A percentile compares a stretch with the other conserved stretches of the same genome.
These are phyloP conservation scores for Drosophila tani DNA, from an alignment of 1,140 invertebrate genomes.

Conservation along the genomic window DNA sequence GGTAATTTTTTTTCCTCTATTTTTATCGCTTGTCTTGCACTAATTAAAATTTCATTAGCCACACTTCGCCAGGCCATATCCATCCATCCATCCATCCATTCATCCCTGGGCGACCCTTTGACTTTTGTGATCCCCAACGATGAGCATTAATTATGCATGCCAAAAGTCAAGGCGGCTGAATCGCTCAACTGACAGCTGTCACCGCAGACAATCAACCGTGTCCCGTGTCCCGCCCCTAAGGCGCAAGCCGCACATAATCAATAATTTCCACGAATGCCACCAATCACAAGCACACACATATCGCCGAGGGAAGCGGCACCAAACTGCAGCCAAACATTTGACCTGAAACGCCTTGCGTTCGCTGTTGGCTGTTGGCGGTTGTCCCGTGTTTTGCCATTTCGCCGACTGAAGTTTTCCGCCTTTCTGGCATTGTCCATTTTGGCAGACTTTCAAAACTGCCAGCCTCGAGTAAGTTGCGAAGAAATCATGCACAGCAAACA, in stretches of 20 bases:
- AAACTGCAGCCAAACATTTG: slow-evolving; percentile 53
- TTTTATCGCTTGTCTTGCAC: slow-evolving; percentile 78
- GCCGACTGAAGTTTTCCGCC: slow-evolving; percentile 34
- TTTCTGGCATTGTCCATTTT: slow-evolving; percentile 51
- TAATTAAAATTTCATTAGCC: slow-evolving; percentile 82
- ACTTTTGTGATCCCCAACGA: slow-evolving; percentile 36
- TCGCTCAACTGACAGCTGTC: slow-evolving; percentile 67
- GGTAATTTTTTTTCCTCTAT: slow-evolving; percentile 58
- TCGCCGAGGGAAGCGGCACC: slow-evolving; percentile 10
- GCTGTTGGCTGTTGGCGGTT: slow-evolving; percentile 9
- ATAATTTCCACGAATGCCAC: slow-evolving; percentile 39
- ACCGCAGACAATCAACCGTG: slow-evolving; percentile 42
- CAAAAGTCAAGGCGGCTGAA: slow-evolving; percentile 42
- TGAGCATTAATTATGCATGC: slow-evolving; percentile 76
- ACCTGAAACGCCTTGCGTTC: slow-evolving; percentile 24
- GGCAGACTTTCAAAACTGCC: slow-evolving; percentile 74
- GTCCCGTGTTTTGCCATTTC: slow-evolving; percentile 14
- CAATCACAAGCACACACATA: not conserved
- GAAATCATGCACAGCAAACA: slow-evolving; percentile 54
- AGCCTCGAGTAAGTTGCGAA: slow-evolving; percentile 40
- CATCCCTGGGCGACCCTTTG: slow-evolving; percentile 35
- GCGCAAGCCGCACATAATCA: slow-evolving; percentile 58
- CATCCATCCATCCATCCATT: slow-evolving; percentile 11
- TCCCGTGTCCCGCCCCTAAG: slow-evolving; percentile 2
- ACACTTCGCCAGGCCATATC: slow-evolving; percentile 50